Evolutionary conservation across 2,113 vertebrate genomes (phyloP).

Genomic region (Fregata magnificens): DNA sequence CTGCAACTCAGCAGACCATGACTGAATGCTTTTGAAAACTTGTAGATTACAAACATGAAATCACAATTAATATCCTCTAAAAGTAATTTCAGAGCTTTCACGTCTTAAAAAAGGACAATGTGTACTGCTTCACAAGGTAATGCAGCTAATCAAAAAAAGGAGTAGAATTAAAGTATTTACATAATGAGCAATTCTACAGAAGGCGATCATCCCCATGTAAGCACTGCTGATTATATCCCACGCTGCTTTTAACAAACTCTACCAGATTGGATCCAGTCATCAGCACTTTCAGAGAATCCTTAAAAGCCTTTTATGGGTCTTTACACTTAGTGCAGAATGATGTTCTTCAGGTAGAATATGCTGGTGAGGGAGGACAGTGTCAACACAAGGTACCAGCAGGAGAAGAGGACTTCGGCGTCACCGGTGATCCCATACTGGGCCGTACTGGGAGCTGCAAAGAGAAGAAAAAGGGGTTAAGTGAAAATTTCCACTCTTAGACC

Average conservation of each 20-base stretch:
- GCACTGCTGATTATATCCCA: slow-evolving; percentile 89
- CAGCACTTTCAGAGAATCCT: slow-evolving; percentile 89
- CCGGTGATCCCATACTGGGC: slow-evolving; percentile 93
- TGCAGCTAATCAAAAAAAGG: slow-evolving; percentile 84
- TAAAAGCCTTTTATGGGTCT: slow-evolving; percentile 89
- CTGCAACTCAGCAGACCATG: slow-evolving; percentile 79
- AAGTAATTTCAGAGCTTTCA: slow-evolving; percentile 85
- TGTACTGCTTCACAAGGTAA: slow-evolving; percentile 91
- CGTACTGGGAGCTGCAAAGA: slow-evolving; percentile 92
- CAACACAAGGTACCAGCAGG: slow-evolving; percentile 93
- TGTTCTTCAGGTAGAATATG: slow-evolving; percentile 89
- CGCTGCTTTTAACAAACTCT: slow-evolving; percentile 87
- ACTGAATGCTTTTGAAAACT: slow-evolving; percentile 84
- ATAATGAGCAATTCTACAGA: slow-evolving; percentile 90
- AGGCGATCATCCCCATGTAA: slow-evolving; percentile 84
- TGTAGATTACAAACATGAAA: slow-evolving; percentile 88
- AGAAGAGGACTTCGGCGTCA: slow-evolving; percentile 86
- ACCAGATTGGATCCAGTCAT: slow-evolving; percentile 93
- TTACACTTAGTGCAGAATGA: slow-evolving; percentile 89
- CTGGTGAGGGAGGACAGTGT: slow-evolving; percentile 92
- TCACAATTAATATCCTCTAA: slow-evolving; percentile 87
- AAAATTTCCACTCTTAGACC: not conserved
- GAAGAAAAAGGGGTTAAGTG: slow-evolving; percentile 59
- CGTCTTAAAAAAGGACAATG: slow-evolving; percentile 85
- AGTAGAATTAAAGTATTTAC: slow-evolving; percentile 94